Conservation (phyloP, 2,113 vertebrate genomes). For the Argyrosomus japonicus region DNA sequence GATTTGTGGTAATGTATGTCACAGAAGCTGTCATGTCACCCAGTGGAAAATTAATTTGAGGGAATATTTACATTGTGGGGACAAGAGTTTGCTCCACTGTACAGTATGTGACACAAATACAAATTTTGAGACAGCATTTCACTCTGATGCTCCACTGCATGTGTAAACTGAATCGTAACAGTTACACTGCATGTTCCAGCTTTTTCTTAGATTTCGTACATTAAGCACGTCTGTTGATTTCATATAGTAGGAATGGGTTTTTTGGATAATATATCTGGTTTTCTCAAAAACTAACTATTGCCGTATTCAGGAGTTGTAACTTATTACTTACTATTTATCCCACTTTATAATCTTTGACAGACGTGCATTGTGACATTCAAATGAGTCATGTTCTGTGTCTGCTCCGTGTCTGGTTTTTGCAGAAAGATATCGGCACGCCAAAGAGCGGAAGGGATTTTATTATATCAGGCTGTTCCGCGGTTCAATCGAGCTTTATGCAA, state of each 20-base stretch:
- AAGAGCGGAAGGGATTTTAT: slow-evolving; percentile 23
- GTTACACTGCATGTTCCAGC: neutral
- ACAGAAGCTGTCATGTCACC: slow-evolving; percentile 18
- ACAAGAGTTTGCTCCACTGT: slow-evolving; percentile 5
- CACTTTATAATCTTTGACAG: neutral
- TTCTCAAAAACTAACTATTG: neutral
- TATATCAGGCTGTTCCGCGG: neutral
- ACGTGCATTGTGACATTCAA: slow-evolving; percentile 6
- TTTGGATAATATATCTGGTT: neutral
- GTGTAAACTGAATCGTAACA: neutral
- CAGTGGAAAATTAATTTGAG: slow-evolving; percentile 6
- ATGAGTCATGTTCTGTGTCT: neutral
- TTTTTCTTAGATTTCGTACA: neutral
- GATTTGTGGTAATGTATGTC: slow-evolving; percentile 22
- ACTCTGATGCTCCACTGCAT: neutral
- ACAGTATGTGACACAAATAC: slow-evolving; percentile 1
- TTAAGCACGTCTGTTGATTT: neutral
- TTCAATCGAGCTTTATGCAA: neutral
- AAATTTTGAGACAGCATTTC: slow-evolving; percentile 7
- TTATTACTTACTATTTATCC: neutral
- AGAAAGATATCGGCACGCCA: neutral
- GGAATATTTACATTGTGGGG: slow-evolving; percentile 11
- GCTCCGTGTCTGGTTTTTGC: slow-evolving; percentile 19
- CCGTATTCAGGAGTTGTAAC: neutral
- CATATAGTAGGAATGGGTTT: neutral